Percentiles rank a stretch among this genome's conserved stretches.
phyloP scores from a whole-genome alignment of 2,888 invertebrate species.

The Conomelus anceps region DNA sequence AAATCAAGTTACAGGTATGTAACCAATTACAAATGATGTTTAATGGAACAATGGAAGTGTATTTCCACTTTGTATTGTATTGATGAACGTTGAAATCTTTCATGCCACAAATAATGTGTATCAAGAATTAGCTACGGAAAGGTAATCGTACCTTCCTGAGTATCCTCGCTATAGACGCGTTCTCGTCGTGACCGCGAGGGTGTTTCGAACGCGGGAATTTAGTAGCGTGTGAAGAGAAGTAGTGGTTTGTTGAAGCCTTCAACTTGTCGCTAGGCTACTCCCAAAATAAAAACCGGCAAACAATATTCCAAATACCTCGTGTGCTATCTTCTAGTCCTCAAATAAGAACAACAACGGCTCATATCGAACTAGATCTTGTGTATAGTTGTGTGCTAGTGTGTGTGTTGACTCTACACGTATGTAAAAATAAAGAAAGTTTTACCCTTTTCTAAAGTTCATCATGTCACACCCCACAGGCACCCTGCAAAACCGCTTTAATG shows the following conservation, averaged over 20 bases:
- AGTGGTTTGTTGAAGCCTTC: background rate
- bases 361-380: background rate
- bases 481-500: slow-evolving; percentile 43
- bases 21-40: too few species aligned
- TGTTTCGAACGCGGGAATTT: background rate
- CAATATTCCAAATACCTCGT: background rate
- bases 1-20: too few species aligned
- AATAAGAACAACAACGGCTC: too few species aligned
- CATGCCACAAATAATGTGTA: too few species aligned
- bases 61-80: too few species aligned
- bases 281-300: background rate
- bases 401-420: background rate
- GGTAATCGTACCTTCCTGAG: too few species aligned
- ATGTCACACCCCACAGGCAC: slow-evolving; percentile 39
- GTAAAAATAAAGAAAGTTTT: background rate
- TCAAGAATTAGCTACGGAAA: background rate
- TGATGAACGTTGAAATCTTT: too few species aligned
- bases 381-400: background rate
- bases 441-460: background rate
- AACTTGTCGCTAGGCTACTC: background rate
- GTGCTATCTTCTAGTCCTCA: background rate
- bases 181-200: background rate
- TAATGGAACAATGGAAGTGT: too few species aligned
- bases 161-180: background rate
- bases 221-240: background rate